phyloP scores from a whole-genome alignment of 2,888 invertebrate species.

The Pimpla rufipes region DNA sequence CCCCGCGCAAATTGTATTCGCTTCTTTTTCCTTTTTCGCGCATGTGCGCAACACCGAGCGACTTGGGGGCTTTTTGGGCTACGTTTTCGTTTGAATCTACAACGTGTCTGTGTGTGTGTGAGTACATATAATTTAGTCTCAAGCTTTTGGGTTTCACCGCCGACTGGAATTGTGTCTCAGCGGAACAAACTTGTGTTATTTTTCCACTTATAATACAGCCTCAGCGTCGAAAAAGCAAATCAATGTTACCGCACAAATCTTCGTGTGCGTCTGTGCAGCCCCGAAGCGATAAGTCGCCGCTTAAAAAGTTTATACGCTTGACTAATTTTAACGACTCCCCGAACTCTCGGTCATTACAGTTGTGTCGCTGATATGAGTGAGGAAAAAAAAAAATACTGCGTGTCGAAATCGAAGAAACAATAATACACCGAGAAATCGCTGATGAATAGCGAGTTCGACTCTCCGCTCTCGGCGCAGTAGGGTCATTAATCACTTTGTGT shows the following conservation, averaged over 20 bases:
- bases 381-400: neutral
- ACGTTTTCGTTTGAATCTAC: neutral
- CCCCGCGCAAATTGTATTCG: constrained; percentile 6
- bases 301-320: constrained; percentile 4
- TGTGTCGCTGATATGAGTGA: neutral
- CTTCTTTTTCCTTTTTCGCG: neutral
- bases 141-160: neutral
- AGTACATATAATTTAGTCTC: neutral
- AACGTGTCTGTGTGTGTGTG: neutral
- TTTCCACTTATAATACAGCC: neutral
- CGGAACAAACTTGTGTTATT: neutral
- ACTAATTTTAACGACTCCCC: constrained; percentile 20
- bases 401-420: constrained; percentile 22
- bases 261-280: neutral
- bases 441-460: constrained; percentile 16
- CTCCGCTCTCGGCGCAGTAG: neutral
- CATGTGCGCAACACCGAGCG: constrained; percentile 24
- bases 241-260: neutral
- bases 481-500: constrained; percentile 9
- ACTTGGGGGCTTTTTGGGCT: neutral
- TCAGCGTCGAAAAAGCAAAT: constrained; percentile 7
- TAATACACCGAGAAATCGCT: neutral
- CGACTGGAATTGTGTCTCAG: neutral
- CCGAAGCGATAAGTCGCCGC: neutral
- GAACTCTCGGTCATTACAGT: neutral